Evolutionary conservation across 2,113 vertebrate species (phyloP).

Genomic region (Daphoenositta chrysoptera): DNA sequence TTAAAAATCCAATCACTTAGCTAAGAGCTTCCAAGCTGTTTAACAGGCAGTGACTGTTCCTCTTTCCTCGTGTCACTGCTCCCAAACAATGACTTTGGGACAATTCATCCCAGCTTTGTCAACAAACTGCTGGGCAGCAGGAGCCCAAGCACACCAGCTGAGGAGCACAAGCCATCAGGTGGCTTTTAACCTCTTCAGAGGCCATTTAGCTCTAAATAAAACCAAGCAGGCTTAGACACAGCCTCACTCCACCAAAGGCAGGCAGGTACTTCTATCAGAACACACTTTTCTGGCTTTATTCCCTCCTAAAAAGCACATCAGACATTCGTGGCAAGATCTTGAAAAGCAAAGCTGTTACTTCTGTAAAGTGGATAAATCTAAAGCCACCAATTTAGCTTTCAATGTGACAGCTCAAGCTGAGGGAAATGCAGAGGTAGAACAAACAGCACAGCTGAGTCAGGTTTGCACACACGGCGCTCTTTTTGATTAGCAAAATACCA

Average conservation of each 20-base stretch:
- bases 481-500: background rate
- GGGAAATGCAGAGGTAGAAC: background rate
- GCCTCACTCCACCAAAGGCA: background rate
- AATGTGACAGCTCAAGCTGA: background rate
- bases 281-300: background rate
- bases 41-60: background rate
- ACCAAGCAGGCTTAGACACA: background rate
- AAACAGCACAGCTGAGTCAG: background rate
- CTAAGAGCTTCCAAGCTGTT: background rate
- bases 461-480: background rate
- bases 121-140: background rate
- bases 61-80: constrained; percentile 28
- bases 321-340: background rate
- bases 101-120: background rate
- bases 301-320: background rate
- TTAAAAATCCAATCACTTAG: background rate
- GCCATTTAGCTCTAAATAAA: background rate
- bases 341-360: constrained; percentile 16
- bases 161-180: background rate
- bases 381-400: background rate
- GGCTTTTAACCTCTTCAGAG: background rate
- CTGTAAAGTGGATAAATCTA: background rate
- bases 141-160: background rate
- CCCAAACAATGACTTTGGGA: constrained; percentile 6
- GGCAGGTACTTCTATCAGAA: background rate